A percentile compares a stretch with the other conserved stretches of the same genome.
Conservation (phyloP, 2,113 vertebrate species). For the Tupaia chinensis region DNA sequence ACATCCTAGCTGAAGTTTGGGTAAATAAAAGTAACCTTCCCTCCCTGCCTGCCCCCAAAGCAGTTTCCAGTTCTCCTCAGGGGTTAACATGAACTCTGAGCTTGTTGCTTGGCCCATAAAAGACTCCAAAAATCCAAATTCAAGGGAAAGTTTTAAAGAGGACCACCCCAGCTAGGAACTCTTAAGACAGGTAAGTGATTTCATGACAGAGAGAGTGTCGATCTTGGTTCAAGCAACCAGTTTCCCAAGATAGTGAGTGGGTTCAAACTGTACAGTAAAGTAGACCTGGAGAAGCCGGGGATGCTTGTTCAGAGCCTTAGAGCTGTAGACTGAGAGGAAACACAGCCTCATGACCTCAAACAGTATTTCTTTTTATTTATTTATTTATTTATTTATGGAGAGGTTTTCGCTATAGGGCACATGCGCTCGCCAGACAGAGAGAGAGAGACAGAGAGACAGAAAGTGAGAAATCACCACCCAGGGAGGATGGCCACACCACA, state of each 20-base stretch:
- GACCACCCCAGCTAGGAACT: neutral
- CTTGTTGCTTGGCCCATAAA: neutral
- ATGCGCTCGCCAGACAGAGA: too few species aligned
- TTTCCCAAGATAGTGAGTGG: neutral
- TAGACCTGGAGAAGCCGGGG: neutral
- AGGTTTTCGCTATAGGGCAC: too few species aligned
- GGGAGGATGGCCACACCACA: too few species aligned
- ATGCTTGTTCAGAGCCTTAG: neutral
- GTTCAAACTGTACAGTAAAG: neutral
- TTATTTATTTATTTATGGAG: too few species aligned
- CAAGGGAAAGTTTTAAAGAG: neutral
- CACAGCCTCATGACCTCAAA: neutral
- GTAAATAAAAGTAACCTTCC: neutral
- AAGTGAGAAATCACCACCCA: too few species aligned
- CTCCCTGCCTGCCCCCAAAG: neutral
- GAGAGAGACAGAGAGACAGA: too few species aligned
- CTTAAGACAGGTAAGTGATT: neutral
- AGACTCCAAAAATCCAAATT: neutral
- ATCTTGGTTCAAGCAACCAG: neutral
- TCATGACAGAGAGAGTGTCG: neutral
- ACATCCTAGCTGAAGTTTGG: neutral
- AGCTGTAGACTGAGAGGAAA: neutral
- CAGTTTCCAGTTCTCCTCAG: neutral
- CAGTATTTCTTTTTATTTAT: neutral
- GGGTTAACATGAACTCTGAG: neutral